Percentiles rank a stretch among this genome's conserved stretches.
Evolutionary conservation across 2,888 invertebrate genomes (phyloP).

Genomic region (Marronus borbonicus): DNA sequence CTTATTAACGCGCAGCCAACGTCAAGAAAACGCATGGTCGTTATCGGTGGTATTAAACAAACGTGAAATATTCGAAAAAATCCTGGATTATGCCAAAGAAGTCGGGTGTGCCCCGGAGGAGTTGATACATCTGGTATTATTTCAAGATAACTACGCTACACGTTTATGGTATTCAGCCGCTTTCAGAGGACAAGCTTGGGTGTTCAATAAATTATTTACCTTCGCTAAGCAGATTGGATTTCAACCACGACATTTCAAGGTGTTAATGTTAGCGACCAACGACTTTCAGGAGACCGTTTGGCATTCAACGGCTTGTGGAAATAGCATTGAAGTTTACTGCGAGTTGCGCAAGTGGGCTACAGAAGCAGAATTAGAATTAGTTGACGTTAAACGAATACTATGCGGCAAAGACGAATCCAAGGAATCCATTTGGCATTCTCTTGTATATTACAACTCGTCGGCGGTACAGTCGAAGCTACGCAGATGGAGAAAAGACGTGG

Average conservation of each 20-base stretch:
- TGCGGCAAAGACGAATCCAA: neutral
- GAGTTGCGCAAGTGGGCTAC: neutral
- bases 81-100: neutral
- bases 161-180: neutral
- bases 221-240: neutral
- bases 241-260: neutral
- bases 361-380: neutral
- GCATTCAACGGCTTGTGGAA: neutral
- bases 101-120: neutral
- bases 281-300: neutral
- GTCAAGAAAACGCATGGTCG: neutral
- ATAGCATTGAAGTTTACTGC: neutral
- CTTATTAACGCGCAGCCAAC: neutral
- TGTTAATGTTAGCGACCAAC: neutral
- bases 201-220: neutral
- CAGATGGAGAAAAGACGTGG: neutral
- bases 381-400: neutral
- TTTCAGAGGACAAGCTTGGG: slow-evolving; percentile 8
- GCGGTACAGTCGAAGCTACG: neutral
- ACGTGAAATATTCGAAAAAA: neutral
- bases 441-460: neutral
- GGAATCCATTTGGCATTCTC: neutral
- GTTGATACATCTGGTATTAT: neutral
- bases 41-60: neutral
- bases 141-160: neutral